Percentiles rank a stretch among this genome's conserved stretches.
phyloP scores from a whole-genome alignment of 2,113 vertebrate species.

The Epinephelus moara region DNA sequence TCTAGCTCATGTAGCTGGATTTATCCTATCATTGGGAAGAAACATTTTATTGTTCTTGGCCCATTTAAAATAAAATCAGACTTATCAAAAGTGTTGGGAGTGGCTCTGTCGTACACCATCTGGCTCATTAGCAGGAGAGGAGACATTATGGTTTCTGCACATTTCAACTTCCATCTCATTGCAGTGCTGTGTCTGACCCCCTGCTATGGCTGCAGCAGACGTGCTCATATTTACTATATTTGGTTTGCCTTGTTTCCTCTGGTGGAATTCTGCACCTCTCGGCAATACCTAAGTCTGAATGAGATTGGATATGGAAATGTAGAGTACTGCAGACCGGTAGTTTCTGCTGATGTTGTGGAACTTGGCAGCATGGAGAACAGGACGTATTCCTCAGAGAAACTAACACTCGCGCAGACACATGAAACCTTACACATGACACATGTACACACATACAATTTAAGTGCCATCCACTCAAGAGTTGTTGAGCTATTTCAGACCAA shows the following conservation, averaged over 20 bases:
- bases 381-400: constrained; percentile 66
- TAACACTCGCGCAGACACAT: constrained; percentile 36
- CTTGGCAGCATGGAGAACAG: constrained; percentile 41
- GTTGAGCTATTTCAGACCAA: neutral
- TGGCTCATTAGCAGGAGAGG: constrained; percentile 25
- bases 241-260: constrained; percentile 59
- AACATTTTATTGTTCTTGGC: constrained; percentile 34
- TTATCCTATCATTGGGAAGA: constrained; percentile 26
- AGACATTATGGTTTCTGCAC: constrained; percentile 37
- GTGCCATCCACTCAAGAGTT: neutral
- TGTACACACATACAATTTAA: neutral
- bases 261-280: constrained; percentile 62
- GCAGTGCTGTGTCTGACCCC: constrained; percentile 11
- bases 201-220: constrained; percentile 10
- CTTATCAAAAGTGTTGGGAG: constrained; percentile 16
- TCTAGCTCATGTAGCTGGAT: constrained; percentile 19
- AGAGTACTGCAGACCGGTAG: constrained; percentile 46
- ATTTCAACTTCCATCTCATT: constrained; percentile 38
- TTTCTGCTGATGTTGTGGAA: constrained; percentile 78
- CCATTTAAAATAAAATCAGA: constrained; percentile 23
- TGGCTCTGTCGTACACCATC: constrained; percentile 27
- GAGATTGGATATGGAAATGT: constrained; percentile 78
- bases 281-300: constrained; percentile 60
- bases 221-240: constrained; percentile 59
- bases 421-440: constrained; percentile 22